phyloP scores from a whole-genome alignment of 2,113 vertebrate genomes.

The Gadus chalcogrammus region DNA sequence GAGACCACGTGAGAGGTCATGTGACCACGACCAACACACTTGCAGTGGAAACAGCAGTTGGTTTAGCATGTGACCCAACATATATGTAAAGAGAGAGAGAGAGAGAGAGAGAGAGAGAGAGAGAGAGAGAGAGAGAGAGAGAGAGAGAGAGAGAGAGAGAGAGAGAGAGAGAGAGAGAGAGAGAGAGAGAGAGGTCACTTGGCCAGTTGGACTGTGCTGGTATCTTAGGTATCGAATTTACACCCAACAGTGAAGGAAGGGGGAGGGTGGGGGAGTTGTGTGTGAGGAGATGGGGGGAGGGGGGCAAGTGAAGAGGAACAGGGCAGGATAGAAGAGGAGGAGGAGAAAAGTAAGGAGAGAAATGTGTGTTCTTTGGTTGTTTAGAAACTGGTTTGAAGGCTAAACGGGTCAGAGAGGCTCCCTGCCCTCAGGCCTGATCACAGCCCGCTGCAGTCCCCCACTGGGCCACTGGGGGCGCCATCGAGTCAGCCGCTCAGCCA shows the following conservation, averaged over 20 bases:
- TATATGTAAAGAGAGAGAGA: constrained; percentile 41
- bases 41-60: too few relatives aligned
- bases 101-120: neutral
- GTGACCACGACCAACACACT: too few relatives aligned
- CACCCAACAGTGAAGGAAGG: too few relatives aligned
- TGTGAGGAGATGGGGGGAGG: too few relatives aligned
- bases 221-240: too few relatives aligned
- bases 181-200: neutral
- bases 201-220: too few relatives aligned
- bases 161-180: neutral
- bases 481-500: neutral
- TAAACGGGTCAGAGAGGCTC: neutral
- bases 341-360: too few relatives aligned
- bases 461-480: constrained; percentile 18
- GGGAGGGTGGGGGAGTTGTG: too few relatives aligned
- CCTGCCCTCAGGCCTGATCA: neutral
- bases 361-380: too few relatives aligned
- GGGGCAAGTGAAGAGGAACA: neutral
- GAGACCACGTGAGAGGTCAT: neutral
- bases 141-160: neutral
- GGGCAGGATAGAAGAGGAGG: too few relatives aligned
- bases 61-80: neutral
- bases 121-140: neutral
- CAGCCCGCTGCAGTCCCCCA: constrained; percentile 1
- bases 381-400: too few relatives aligned